phyloP scores from a whole-genome alignment of 2,888 invertebrate genomes.

The Stictocephala bisonia region DNA sequence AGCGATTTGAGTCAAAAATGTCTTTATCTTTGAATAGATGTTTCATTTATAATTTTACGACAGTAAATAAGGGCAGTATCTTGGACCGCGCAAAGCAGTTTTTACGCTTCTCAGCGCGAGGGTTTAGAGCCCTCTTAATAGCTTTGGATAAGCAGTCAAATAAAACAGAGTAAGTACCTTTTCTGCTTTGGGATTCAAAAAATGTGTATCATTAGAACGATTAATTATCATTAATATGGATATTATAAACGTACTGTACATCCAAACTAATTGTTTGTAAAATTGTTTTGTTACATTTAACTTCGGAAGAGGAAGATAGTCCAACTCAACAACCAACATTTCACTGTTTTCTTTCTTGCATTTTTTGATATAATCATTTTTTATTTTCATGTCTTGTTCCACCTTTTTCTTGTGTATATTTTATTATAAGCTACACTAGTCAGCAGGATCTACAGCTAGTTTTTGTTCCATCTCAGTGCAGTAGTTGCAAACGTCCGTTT shows the following conservation, averaged over 20 bases:
- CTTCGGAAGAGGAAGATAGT: background rate
- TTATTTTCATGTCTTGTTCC: background rate
- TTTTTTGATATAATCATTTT: background rate
- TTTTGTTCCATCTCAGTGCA: background rate
- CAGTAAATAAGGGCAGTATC: too few species aligned
- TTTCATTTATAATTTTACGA: too few species aligned
- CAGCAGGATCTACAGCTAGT: background rate
- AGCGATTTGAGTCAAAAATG: too few species aligned
- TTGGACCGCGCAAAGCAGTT: too few species aligned
- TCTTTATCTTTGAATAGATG: too few species aligned
- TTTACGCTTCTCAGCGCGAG: too few species aligned
- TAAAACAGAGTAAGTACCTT: background rate
- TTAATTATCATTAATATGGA: background rate
- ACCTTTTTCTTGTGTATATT: background rate
- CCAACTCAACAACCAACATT: background rate
- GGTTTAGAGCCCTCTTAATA: too few species aligned
- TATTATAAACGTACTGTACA: background rate
- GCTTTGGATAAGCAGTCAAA: background rate
- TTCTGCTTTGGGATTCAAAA: background rate
- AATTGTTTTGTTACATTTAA: background rate
- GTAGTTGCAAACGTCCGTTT: background rate
- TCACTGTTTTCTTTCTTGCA: background rate
- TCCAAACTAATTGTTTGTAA: background rate
- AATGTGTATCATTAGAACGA: background rate
- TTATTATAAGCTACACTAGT: background rate